Evolutionary conservation across 1,140 invertebrate genomes (phyloP), one percentile per base, ranked within the genome.

Genomic region (Arctopsyche grandis): DNA sequence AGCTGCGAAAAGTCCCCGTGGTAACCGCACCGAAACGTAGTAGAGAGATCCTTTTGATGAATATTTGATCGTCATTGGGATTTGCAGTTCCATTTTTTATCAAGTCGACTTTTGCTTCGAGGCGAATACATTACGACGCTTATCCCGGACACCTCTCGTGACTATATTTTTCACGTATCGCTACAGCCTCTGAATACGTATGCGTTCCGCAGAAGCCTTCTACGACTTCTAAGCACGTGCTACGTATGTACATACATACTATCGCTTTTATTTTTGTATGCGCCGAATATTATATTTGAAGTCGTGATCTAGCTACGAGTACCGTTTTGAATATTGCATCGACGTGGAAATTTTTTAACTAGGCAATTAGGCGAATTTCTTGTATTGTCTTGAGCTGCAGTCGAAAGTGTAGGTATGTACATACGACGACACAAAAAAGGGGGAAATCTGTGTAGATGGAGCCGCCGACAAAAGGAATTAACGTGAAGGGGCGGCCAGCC

Each of bases 61-160:
- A 81, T 81, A 81, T 81, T 81, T 81, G 78, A 81, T 81, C 80
- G 74, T 77, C 73, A 73, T 71, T 26, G 80, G 76, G 77, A 78
- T 29, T 78, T 71, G 52, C 63, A 74, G 70, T 71, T 78, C 46
- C 38, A 52, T 71, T 77, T 77, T 79, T 75, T 79, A 79, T 66
- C 56, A 60, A 21, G 29, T 38, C 29, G 29, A 38, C 16, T 52
- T 52, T 52, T 52, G 48, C 16, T 52, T 52, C 9, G 22, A 66
- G 24, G 24, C 63, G 63, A 52, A 52, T 52, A 52, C 48, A 52
- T 52, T 16, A 66, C 63, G 63, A 66, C 9, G 24, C 24, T 66
- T 66, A 66, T 66, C 46, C 46, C 52, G 77, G 69, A 70, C 77
- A 78, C 71, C 69, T 71, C 69, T 22, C 75, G 52, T 76, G 58